These are phyloP conservation scores for Pentalonia nigronervosa DNA, from an alignment of 1,140 invertebrate species.

Conservation along the genomic window DNA sequence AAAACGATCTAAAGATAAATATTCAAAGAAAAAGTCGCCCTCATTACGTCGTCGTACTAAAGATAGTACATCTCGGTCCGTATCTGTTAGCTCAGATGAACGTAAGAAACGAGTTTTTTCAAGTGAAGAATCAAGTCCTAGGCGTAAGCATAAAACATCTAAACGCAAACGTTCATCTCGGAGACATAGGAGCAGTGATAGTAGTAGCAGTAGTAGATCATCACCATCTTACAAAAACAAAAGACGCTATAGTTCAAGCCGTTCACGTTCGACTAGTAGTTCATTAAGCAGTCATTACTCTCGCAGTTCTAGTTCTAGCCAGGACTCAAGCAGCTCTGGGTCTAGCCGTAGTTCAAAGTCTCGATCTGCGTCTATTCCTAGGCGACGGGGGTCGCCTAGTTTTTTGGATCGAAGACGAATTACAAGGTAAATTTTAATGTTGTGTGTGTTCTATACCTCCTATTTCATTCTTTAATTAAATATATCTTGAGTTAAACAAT, in stretches of 20 bases:
- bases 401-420: slow-evolving; percentile 71
- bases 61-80: slow-evolving; percentile 22
- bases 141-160: slow-evolving; percentile 33
- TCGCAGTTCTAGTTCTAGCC: slow-evolving; percentile 43
- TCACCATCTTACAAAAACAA: slow-evolving; percentile 38
- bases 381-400: slow-evolving; percentile 70
- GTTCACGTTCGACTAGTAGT: slow-evolving; percentile 48
- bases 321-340: slow-evolving; percentile 5
- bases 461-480: slow-evolving; percentile 50
- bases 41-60: not conserved
- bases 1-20: slow-evolving; percentile 34
- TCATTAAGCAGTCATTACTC: slow-evolving; percentile 41
- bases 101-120: slow-evolving; percentile 37
- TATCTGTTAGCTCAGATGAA: slow-evolving; percentile 29
- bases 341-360: slow-evolving; percentile 60
- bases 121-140: slow-evolving; percentile 47
- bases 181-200: slow-evolving; percentile 28
- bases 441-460: slow-evolving; percentile 47
- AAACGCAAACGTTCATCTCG: slow-evolving; percentile 50
- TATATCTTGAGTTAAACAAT: slow-evolving; percentile 41
- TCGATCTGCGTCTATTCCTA: slow-evolving; percentile 68
- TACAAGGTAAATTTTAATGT: slow-evolving; percentile 67
- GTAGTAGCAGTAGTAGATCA: slow-evolving; percentile 31
- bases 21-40: slow-evolving; percentile 39
- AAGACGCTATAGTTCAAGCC: slow-evolving; percentile 38